Base-by-base conservation (phyloP, 2,888 invertebrate species). In the Chrysolina oricalcia region DNA sequence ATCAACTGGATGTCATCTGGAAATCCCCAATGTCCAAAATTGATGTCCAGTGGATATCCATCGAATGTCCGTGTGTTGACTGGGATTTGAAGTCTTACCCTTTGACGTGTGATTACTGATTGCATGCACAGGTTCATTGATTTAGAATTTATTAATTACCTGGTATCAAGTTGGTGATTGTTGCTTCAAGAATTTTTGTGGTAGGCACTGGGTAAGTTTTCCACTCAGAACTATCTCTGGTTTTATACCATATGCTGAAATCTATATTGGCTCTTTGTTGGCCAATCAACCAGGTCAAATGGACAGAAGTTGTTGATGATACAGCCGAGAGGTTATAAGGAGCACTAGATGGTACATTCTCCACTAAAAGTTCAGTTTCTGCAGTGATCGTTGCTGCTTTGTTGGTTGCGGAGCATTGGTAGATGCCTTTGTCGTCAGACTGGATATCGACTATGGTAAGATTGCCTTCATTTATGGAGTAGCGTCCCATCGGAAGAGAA, bases 271-370 rank as follows among this genome's bases (percentile, higher is more conserved):
- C 92, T 17, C 94, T 92, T 81, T 93, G 92, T 86, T 94, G 93
- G 66, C 96, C 96, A 53, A 97, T 95, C 79, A 93, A 91, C 98
- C 97, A 98, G 53, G 92, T 91, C 35, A 98, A 89, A 70, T 94
- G 94, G 62, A 97, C 93, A 70, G 94, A 92, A 82, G 91, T 91
- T 77, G 91, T 90, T 0, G 93, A 92, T 70, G 95, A 93, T 77
- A 93, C 93, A 23, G 96, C 96, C 23, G 94, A 92, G 59, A 98
- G 91, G 89, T 96, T 95, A 89, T 95, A 94, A 0, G 98, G 97
- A 17, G 97, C 96, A 84, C 96, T 93, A n/a, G 97, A 97, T 35
- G 96, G 94, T 68, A 95, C 93, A 87, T 95, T 97, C 90, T 96
- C 93, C 64, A 96, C 94, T 88, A 95, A 92, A 75, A 96, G 90